Conservation (phyloP, 2,113 vertebrate species). For the Hemibagrus wyckioides region DNA sequence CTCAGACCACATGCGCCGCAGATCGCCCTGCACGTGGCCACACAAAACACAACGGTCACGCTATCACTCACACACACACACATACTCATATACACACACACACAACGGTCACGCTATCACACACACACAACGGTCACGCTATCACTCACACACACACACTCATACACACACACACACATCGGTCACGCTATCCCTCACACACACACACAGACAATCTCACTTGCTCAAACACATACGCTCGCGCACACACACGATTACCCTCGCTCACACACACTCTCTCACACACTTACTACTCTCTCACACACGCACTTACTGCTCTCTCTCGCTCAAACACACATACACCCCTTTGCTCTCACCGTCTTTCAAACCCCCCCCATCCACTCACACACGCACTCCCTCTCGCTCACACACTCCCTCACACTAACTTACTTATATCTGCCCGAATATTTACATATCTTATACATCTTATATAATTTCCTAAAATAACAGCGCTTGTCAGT, state of each 20-base stretch:
- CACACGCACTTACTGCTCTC: background rate
- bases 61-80: background rate
- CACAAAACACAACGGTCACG: background rate
- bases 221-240: too few relatives aligned
- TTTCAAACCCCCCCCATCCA: too few relatives aligned
- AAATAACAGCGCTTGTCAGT: background rate
- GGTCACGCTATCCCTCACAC: too few relatives aligned
- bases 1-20: conserved; percentile 99
- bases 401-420: background rate
- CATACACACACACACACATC: too few relatives aligned
- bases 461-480: background rate
- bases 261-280: too few relatives aligned
- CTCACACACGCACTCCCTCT: background rate
- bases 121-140: background rate
- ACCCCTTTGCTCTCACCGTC: too few relatives aligned
- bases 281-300: too few relatives aligned
- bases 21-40: conserved; percentile 81
- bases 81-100: background rate
- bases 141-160: too few relatives aligned
- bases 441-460: background rate
- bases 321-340: background rate
- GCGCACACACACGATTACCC: too few relatives aligned
- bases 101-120: background rate
- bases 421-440: background rate
- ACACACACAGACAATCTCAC: too few relatives aligned